Evolutionary conservation across 2,113 vertebrate genomes (phyloP).

Genomic region (Campylorhamphus procurvoides): DNA sequence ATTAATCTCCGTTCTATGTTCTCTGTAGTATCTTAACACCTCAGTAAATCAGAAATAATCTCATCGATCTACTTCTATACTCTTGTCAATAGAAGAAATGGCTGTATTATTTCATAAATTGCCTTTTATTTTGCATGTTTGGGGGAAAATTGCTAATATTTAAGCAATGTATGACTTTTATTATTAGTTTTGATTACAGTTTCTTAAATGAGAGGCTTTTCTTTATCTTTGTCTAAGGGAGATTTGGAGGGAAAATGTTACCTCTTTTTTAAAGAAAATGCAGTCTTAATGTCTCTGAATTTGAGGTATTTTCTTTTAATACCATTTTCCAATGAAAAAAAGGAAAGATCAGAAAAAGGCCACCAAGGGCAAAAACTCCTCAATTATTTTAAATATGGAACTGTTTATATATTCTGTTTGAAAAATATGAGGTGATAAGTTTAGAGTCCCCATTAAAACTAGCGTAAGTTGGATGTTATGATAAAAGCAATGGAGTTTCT

Average conservation of each 20-base stretch:
- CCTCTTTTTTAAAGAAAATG: neutral
- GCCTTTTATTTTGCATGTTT: neutral
- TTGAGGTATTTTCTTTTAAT: neutral
- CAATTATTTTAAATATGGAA: neutral
- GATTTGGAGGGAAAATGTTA: neutral
- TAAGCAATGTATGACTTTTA: neutral
- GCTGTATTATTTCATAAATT: neutral
- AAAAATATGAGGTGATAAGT: neutral
- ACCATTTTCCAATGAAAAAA: neutral
- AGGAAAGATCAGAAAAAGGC: neutral
- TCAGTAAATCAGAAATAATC: neutral
- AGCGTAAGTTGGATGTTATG: neutral
- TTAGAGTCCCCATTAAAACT: neutral
- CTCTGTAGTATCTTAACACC: neutral
- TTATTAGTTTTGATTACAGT: neutral
- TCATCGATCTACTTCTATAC: neutral
- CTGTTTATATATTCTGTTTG: neutral
- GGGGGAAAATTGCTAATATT: neutral
- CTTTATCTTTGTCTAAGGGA: neutral
- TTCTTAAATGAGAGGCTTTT: neutral
- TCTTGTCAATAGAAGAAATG: neutral
- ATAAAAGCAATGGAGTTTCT: neutral
- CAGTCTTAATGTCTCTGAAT: neutral
- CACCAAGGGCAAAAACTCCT: fast-evolving
- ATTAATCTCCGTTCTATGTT: neutral